Conservation (phyloP, 2,888 invertebrate genomes). For the Coelopa pilipes region DNA sequence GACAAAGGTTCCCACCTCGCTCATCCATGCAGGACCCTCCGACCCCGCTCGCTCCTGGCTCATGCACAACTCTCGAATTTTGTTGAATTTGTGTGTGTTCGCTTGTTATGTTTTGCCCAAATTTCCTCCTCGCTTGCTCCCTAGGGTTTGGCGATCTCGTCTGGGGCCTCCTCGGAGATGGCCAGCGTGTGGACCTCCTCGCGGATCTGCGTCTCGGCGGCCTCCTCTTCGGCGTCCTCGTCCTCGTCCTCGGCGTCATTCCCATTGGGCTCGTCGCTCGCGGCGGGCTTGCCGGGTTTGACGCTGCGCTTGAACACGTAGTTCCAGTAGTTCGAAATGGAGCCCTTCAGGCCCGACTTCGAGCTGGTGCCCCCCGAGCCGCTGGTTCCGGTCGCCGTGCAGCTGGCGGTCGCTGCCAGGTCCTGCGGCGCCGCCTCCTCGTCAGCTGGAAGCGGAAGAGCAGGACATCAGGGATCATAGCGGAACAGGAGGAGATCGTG, state of each 20-base stretch:
- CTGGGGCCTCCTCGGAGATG: conserved; percentile 44
- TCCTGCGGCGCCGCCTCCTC: background rate
- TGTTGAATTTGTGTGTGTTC: conserved; percentile 22
- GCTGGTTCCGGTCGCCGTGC: background rate
- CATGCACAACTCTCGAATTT: conserved; percentile 17
- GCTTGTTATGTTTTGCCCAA: background rate
- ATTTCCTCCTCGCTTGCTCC: background rate
- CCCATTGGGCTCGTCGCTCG: background rate
- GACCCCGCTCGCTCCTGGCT: background rate
- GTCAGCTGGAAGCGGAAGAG: background rate
- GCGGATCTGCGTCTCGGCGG: conserved; percentile 18
- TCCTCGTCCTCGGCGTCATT: conserved; percentile 6
- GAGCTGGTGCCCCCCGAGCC: conserved; percentile 37
- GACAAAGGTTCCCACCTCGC: background rate
- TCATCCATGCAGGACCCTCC: too few species aligned
- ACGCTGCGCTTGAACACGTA: conserved; percentile 52
- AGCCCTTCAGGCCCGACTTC: conserved; percentile 51
- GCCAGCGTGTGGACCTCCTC: conserved; percentile 43
- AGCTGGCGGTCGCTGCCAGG: background rate
- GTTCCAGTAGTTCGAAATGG: conserved; percentile 58
- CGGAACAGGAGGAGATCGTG: background rate
- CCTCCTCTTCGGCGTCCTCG: conserved; percentile 25
- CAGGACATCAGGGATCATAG: background rate
- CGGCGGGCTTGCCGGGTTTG: background rate
- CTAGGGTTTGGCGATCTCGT: conserved; percentile 25